Base-by-base conservation (phyloP, 2,888 invertebrate species). In the Drosophila helvetica region DNA sequence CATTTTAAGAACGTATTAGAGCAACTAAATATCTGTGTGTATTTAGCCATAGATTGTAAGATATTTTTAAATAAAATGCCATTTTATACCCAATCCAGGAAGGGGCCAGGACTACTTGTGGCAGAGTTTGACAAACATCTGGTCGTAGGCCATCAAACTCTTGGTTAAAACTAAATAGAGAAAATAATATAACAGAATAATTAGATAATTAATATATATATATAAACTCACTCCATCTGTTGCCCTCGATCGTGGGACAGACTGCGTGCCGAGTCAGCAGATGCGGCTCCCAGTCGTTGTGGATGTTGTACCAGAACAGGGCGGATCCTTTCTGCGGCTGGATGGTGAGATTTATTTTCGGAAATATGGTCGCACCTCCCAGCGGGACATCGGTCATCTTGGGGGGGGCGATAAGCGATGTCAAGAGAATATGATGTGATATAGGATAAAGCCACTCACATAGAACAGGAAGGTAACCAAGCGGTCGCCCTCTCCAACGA, bases 221-320 rank as follows among this genome's bases (percentile, higher is more conserved):
- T 22, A 19, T 19, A 7, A 25, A 25, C 25, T 55, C 18, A 72
- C 71, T 56, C 71, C 71, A 72, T 27, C 70, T 50, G n/a, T 51
- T 70, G 10, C 71, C 71, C 3, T 46, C 18, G 10, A 65, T 70
- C 25, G 52, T 57, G 27, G 71, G 71, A 45, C 71, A 72, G 1
- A 72, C 71, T 0, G 51, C 64, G 45, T 72, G 71, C 9, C 33
- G 25, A 25, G 64, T 45, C 30, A 70, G 30, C 5, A 55, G 15
- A 52, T 72, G 58, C 1, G 71, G 71, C 15, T 70, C 65, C 9
- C 58, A 48, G 47, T 70, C 42, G 12, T 72, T 70, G 19, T 72
- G 70, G 0, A 72, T 47, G 51, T 72, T 72, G 15, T 70, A 70
- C 71, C 71, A 72, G 25, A 72, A 72, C 6, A 72, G 33, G 0